Base-by-base conservation (phyloP, 2,113 vertebrate species). In the Dolichotis patagonum region DNA sequence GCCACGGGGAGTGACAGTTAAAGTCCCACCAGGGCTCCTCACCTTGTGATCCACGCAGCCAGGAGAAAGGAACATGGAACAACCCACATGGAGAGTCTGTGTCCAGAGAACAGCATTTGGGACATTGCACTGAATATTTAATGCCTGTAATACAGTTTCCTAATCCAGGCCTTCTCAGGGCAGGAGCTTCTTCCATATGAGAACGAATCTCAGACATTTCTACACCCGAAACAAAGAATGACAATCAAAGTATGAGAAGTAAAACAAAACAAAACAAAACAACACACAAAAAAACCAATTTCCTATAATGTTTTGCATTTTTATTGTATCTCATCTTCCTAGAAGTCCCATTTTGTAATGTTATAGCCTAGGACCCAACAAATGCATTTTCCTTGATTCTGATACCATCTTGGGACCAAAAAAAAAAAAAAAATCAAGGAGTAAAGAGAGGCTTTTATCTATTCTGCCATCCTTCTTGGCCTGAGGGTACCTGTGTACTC, bases 361-460 rank as follows among this genome's bases (percentile, higher is more conserved):
- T 1, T 32, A 6, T 14, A 71, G 9, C 63, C 94, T 77, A 60
- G 43, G 17, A 80, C 3, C 5, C 35, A 80, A 81, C 65, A 83
- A 71, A 49, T 78, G 35, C 7, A 71, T 81, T 78, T 86, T 56
- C 14, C 7, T 94, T 81, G 46, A 58, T 84, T 95, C 75, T 92
- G 56, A 81, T 14, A 78, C 20, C 69, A 30, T 67, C 16, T 81
- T 63, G 19, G 12, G 52, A 83, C 65, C 58, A 56, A 56, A 77
- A 58, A 63, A 56, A 56, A 77, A 58, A 52, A 52, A 77, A 52
- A 71, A 24, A 20, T 81, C 0, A 17, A 86, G 49, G 52, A 28
- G 11, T 52, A 60, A 69, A 73, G 32, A 5, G 60, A 46, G 7
- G 1, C 46, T 91, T 93, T 93, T 38, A 88, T 81, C 65, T 54